Evolutionary conservation across 2,113 vertebrate species (phyloP).

Genomic region (Taxidea taxus): DNA sequence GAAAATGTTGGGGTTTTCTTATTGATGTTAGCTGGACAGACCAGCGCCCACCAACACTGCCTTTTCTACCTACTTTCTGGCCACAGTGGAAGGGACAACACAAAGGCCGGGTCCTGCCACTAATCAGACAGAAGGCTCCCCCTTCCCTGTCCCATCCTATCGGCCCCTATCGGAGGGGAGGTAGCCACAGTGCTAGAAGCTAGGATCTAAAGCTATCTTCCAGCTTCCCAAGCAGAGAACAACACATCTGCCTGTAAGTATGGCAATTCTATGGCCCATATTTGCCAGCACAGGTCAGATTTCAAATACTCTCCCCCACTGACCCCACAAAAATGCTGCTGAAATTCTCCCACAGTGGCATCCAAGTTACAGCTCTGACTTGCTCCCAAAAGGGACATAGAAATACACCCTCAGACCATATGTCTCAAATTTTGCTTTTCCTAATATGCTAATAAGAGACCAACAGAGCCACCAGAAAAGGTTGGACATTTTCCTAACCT

Average conservation of each 20-base stretch:
- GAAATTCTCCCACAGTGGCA: not conserved
- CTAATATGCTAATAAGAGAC: not conserved
- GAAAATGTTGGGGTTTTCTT: not conserved
- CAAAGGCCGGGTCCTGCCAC: not conserved
- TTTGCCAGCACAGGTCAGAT: not conserved
- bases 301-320: not conserved
- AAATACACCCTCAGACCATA: not conserved
- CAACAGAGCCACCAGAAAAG: not conserved
- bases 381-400: not conserved
- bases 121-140: not conserved
- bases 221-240: not conserved
- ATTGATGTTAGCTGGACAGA: not conserved
- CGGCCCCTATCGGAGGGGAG: too few species aligned
- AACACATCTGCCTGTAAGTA: not conserved
- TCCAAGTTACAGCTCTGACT: not conserved
- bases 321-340: not conserved
- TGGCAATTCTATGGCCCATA: rapidly evolving
- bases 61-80: not conserved
- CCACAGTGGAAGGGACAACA: not conserved
- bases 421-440: not conserved
- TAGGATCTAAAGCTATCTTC: not conserved
- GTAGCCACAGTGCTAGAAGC: not conserved
- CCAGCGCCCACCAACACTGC: not conserved
- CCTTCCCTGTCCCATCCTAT: not conserved
- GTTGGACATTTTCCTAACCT: not conserved